Conservation (phyloP, 1,140 invertebrate genomes). For the Trichonephila inaurata region DNA sequence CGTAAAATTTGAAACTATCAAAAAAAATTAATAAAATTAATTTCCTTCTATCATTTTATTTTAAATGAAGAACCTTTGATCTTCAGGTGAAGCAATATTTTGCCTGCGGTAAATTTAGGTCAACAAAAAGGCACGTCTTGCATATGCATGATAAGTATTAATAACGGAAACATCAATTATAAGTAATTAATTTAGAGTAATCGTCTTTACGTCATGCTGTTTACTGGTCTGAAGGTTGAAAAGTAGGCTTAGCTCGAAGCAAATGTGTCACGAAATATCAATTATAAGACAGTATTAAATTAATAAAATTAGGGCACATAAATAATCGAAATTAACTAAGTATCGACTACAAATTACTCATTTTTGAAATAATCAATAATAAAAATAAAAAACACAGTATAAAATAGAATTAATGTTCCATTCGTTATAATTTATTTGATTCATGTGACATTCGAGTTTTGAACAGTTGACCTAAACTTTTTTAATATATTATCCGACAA, state of each 20-base stretch:
- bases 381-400: background rate
- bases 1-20: background rate
- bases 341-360: background rate
- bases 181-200: constrained; percentile 25
- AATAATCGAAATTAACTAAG: background rate
- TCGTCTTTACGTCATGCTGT: background rate
- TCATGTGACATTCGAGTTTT: too few species aligned
- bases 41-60: background rate
- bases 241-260: constrained; percentile 1
- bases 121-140: background rate
- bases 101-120: background rate
- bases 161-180: constrained; percentile 22
- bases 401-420: too few species aligned
- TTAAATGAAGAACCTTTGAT: background rate
- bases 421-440: too few species aligned
- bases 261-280: background rate
- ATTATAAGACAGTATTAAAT: background rate
- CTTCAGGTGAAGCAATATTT: background rate
- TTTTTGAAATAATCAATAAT: background rate
- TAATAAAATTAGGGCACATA: background rate
- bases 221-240: background rate
- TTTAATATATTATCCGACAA: too few species aligned
- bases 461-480: too few species aligned
- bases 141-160: background rate
- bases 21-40: background rate